Evolutionary conservation across 2,888 invertebrate species (phyloP).

Genomic region (Sarcophaga caerulescens): DNA sequence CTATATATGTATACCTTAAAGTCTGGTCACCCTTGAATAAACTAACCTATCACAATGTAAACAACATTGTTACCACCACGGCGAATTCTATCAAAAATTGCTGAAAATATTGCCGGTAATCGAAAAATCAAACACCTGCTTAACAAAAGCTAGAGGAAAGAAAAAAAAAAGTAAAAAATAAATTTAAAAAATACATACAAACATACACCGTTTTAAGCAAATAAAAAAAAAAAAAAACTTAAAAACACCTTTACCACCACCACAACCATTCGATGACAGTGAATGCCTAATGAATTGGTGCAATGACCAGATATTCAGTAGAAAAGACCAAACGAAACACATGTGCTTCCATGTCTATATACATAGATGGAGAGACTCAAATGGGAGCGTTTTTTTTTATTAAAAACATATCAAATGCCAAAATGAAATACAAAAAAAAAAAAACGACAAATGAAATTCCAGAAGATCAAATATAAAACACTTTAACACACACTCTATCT

Average conservation of each 20-base stretch:
- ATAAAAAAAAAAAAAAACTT: constrained; percentile 57
- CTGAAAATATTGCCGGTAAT: constrained; percentile 43
- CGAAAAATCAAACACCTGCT: constrained; percentile 67
- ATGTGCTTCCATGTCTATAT: background rate
- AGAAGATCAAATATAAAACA: constrained; percentile 61
- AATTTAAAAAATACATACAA: constrained; percentile 9
- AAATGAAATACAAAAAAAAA: constrained; percentile 39
- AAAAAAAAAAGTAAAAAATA: constrained; percentile 21
- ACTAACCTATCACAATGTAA: constrained; percentile 51
- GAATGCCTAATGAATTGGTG: constrained; percentile 62
- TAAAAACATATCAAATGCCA: constrained; percentile 69
- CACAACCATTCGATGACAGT: constrained; percentile 50
- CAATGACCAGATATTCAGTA: constrained; percentile 63
- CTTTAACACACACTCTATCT: background rate
- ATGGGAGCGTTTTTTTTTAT: constrained; percentile 24
- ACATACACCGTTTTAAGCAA: constrained; percentile 42
- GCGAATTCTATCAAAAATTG: constrained; percentile 35
- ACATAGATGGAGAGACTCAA: background rate
- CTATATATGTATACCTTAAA: no score
- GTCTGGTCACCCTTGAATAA: constrained; percentile 38
- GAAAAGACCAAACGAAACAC: constrained; percentile 34
- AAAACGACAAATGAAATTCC: constrained; percentile 41
- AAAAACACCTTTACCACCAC: constrained; percentile 2
- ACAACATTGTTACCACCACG: constrained; percentile 40
- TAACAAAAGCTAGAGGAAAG: constrained; percentile 15